These are phyloP conservation scores for Siniperca chuatsi DNA, from an alignment of 2,113 vertebrate genomes.

Conservation along the genomic window DNA sequence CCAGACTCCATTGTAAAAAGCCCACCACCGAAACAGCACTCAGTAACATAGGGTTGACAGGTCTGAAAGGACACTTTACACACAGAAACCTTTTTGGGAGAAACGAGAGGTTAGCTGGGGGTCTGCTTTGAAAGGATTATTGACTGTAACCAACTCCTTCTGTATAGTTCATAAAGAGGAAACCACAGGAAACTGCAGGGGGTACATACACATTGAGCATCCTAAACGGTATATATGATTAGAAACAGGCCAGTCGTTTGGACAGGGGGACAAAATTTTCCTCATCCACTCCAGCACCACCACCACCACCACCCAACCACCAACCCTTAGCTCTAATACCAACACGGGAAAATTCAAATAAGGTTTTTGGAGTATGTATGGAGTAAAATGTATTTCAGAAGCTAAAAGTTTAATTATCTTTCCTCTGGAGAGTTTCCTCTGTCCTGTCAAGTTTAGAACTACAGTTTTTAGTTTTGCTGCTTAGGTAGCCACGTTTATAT, in stretches of 20 bases:
- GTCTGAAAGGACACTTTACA: conserved; percentile 35
- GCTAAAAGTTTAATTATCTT: too few relatives aligned
- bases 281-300: background rate
- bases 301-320: background rate
- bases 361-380: too few relatives aligned
- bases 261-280: background rate
- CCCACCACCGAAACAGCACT: background rate
- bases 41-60: conserved; percentile 11
- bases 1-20: conserved; percentile 22
- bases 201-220: background rate
- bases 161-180: background rate
- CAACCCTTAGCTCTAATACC: background rate
- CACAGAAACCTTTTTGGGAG: conserved; percentile 9
- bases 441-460: too few relatives aligned
- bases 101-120: conserved; percentile 23
- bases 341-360: background rate
- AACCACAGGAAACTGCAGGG: background rate
- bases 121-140: conserved; percentile 31
- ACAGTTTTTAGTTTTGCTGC: too few relatives aligned
- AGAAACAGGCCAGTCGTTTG: background rate
- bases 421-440: too few relatives aligned
- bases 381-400: too few relatives aligned
- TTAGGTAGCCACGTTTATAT: too few relatives aligned
- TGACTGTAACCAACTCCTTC: conserved; percentile 39
- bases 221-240: background rate